These are phyloP conservation scores for Panthera tigris DNA, from an alignment of 2,113 vertebrate genomes.

Conservation along the genomic window DNA sequence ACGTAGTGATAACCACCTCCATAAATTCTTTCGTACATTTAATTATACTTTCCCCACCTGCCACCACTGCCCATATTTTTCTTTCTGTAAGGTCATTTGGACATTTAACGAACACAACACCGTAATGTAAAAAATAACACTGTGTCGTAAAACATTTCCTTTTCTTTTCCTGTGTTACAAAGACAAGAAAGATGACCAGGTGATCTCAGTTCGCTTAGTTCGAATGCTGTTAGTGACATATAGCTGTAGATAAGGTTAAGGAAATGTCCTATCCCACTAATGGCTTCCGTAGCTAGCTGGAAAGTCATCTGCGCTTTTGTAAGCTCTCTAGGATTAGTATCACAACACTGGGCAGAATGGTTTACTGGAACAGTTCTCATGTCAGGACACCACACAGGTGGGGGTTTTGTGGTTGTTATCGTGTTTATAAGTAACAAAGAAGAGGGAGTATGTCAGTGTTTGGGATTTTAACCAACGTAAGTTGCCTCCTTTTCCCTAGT, in stretches of 20 bases:
- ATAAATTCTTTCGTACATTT: not conserved
- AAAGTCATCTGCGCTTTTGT: not conserved
- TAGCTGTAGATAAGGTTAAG: not conserved
- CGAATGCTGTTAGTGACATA: not conserved
- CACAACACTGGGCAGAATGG: not conserved
- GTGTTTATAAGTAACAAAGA: conserved; percentile 44
- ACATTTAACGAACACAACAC: not conserved
- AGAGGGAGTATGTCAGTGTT: conserved; percentile 29
- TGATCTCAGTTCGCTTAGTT: not conserved
- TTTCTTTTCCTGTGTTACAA: not conserved
- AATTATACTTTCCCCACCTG: not conserved
- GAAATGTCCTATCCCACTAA: not conserved
- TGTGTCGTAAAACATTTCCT: not conserved
- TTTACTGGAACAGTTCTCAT: not conserved
- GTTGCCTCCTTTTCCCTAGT: conserved; percentile 44
- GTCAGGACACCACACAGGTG: not conserved
- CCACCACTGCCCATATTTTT: not conserved
- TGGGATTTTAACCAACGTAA: conserved; percentile 59
- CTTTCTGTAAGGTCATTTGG: not conserved
- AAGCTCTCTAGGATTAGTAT: not conserved
- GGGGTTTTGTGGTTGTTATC: not conserved
- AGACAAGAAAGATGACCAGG: not conserved
- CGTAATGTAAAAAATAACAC: conserved; percentile 1
- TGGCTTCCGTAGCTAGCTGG: not conserved
- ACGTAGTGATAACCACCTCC: not conserved